A percentile compares a stretch with the other conserved stretches of the same genome.
phyloP scores from a whole-genome alignment of 2,797 vertebrate genomes.

The Podarcis siculus region DNA sequence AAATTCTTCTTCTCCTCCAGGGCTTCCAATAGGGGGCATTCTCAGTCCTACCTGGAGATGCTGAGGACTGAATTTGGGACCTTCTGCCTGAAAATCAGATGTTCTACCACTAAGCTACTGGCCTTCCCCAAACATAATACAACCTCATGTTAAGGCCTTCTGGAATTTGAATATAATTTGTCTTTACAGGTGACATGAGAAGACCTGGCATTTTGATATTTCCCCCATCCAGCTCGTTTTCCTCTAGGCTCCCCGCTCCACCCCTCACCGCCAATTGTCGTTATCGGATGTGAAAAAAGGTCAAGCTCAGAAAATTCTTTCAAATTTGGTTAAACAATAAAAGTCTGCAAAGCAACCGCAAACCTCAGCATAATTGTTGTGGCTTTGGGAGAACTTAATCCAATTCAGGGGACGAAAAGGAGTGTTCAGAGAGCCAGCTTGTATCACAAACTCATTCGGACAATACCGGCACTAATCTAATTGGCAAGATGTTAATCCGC shows the following conservation, averaged over 20 bases:
- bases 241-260: slow-evolving; percentile 44
- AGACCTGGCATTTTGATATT: slow-evolving; percentile 48
- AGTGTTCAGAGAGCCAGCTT: slow-evolving; percentile 71
- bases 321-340: slow-evolving; percentile 83
- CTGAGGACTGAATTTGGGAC: no score
- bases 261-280: slow-evolving; percentile 32
- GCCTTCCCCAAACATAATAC: not conserved
- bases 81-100: no score
- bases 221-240: slow-evolving; percentile 53
- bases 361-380: slow-evolving; percentile 76
- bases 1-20: no score
- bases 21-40: no score
- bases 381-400: slow-evolving; percentile 78
- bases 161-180: slow-evolving; percentile 38
- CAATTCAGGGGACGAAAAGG: slow-evolving; percentile 74
- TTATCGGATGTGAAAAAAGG: slow-evolving; percentile 77
- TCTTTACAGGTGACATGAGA: slow-evolving; percentile 35
- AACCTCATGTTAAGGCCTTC: slow-evolving; percentile 21
- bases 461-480: slow-evolving; percentile 79
- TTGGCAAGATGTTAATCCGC: slow-evolving; percentile 79
- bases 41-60: no score
- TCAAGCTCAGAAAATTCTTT: slow-evolving; percentile 81
- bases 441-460: slow-evolving; percentile 77
- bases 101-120: no score
- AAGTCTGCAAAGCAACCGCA: slow-evolving; percentile 76